Evolutionary conservation across 2,888 invertebrate species (phyloP), one percentile per base, ranked within the genome.

Genomic region (Tinea semifulvella): DNA sequence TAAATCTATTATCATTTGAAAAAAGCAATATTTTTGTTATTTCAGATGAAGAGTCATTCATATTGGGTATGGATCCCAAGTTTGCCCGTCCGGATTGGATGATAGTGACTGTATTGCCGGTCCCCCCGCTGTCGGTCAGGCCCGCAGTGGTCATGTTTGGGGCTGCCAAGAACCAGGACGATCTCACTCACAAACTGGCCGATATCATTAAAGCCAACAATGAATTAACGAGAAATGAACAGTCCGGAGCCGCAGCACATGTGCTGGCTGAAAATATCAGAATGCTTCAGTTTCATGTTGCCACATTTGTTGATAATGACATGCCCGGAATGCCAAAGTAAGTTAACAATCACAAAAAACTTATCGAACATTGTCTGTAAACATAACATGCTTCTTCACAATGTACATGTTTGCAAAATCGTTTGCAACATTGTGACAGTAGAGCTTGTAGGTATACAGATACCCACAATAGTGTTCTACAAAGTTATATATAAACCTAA

Each of bases 141-240:
- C 99, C 99, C 0, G 98, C 99, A 44, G 98, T 99, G 3, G 96
- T 98, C 6, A 99, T 98, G 94, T 94, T 94, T 71, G 99, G 99
- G n/a, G 94, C 98, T 1, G 98, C 98, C 0, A 91, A 95, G 65
- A 99, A 98, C 85, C 90, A 97, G 79, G 99, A 99, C 64, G 99
- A 99, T 85, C 87, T 99, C 58, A 99, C 99, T 0, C 98, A 99
- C 75, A 99, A 99, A 77, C 81, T 99, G 46, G 90, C 98, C 0
- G 99, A 99, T 59, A 98, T 99, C 31, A 96, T 99, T 45, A 99
- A 99, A 81, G 85, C 96, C 1, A 99, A 99, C 67, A 98, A 97
- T 69, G 98, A 99, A 67, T 72, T 99, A 47, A 86, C 90, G 60
- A 88, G 94, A 54, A 98, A 99, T 70, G 99, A 99, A 71, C 90